A percentile compares a stretch with the other conserved stretches of the same genome.
These are phyloP conservation scores for human (Homo sapiens) DNA, from an alignment of 2,113 vertebrate genomes.

Conservation along the genomic window GRCh38 chr6:87211501-87212000, in stretches of 20 bases:
- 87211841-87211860: neutral
- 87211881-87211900: neutral
- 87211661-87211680: neutral
- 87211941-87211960: neutral
- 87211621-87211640: neutral
- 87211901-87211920: neutral
- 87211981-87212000: neutral
- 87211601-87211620: neutral
- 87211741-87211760: neutral
- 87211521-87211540: neutral
- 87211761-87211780: slow-evolving; percentile 7
- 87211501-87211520: neutral
- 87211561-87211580: neutral
- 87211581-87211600: slow-evolving; percentile 12
- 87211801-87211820: neutral
- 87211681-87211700: neutral
- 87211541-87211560: neutral
- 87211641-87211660: neutral
- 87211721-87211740: neutral
- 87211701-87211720: neutral
- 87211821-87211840: neutral
- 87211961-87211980: neutral
- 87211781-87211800: neutral
- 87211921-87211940: neutral
- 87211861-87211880: neutral